A percentile compares a stretch with the other conserved stretches of the same genome.
Evolutionary conservation across 1,140 invertebrate genomes (phyloP).

Genomic region (Drosophila bipectinata): DNA sequence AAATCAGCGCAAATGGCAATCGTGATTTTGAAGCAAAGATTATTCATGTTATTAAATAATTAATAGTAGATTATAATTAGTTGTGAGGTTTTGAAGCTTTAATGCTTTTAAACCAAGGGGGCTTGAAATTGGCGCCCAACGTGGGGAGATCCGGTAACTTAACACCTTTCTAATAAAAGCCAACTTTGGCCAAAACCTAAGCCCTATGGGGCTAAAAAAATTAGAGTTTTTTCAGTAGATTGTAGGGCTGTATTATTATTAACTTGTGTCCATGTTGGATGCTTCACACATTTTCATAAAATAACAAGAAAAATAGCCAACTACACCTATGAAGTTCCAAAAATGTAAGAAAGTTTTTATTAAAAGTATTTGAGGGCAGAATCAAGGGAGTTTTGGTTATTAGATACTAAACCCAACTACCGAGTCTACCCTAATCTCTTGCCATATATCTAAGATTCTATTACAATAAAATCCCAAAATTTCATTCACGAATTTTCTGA

Average conservation of each 20-base stretch:
- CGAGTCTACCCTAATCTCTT: too few species aligned
- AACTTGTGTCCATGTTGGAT: conserved; percentile 17
- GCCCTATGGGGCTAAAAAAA: neutral
- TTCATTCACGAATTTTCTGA: neutral
- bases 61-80: too few species aligned
- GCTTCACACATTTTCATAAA: too few species aligned
- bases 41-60: neutral
- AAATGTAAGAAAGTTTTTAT: too few species aligned
- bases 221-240: neutral
- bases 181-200: conserved; percentile 14
- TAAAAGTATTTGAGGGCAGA: too few species aligned
- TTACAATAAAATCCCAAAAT: too few species aligned
- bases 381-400: too few species aligned
- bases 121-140: too few species aligned
- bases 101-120: neutral
- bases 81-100: neutral
- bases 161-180: conserved; percentile 4
- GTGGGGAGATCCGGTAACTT: neutral
- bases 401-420: too few species aligned
- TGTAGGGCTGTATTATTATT: neutral
- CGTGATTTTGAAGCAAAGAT: conserved; percentile 42
- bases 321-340: neutral
- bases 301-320: neutral
- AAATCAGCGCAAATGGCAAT: conserved; percentile 54
- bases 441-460: too few species aligned